phyloP scores from a whole-genome alignment of 2,888 invertebrate species.

The Argynnis bischoffii region DNA sequence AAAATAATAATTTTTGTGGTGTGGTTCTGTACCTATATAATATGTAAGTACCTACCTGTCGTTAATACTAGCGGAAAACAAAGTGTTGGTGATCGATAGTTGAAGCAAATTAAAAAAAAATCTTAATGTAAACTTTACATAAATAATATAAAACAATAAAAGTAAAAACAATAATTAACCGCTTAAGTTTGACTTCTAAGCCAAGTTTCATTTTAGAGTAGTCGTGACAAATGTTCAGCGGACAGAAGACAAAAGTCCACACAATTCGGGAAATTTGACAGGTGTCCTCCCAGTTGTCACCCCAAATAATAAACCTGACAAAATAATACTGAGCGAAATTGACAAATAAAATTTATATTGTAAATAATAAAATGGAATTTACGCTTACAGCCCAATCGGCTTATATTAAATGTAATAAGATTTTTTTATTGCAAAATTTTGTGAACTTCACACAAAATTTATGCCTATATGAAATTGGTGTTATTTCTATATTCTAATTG shows the following conservation, averaged over 20 bases:
- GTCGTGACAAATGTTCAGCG: conserved; percentile 43
- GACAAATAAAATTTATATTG: conserved; percentile 10
- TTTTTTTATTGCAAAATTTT: too few species aligned
- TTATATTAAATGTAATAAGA: too few species aligned
- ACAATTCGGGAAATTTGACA: conserved; percentile 70
- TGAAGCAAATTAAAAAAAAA: too few species aligned
- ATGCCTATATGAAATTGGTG: too few species aligned
- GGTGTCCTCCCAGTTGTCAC: conserved; percentile 47
- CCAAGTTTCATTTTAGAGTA: conserved; percentile 30
- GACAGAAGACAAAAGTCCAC: conserved; percentile 64
- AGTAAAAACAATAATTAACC: neutral
- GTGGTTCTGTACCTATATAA: too few species aligned
- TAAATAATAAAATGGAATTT: too few species aligned
- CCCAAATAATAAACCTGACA: conserved; percentile 24
- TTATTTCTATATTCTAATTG: too few species aligned
- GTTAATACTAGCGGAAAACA: neutral
- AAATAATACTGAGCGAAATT: conserved; percentile 26
- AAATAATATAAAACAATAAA: neutral
- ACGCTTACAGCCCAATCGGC: too few species aligned
- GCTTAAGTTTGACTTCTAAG: conserved; percentile 32
- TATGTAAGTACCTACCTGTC: neutral
- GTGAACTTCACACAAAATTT: too few species aligned
- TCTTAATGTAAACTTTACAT: too few species aligned
- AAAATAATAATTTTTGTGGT: too few species aligned
- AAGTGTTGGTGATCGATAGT: too few species aligned